Percentiles rank a stretch among this genome's conserved stretches.
Conservation (phyloP, 2,888 invertebrate species). For the Byasa hedistus region DNA sequence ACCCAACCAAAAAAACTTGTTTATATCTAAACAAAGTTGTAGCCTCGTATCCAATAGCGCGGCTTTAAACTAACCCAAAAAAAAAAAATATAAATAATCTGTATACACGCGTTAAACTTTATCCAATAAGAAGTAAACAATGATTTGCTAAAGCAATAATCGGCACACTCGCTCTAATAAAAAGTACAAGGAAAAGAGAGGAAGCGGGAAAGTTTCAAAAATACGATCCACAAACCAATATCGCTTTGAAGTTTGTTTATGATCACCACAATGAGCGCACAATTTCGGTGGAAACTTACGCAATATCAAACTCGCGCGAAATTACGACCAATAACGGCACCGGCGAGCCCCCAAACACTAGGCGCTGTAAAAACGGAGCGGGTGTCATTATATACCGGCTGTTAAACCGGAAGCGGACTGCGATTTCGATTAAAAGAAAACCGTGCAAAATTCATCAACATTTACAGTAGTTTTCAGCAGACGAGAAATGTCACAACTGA, state of each 20-base stretch:
- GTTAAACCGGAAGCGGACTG: slow-evolving; percentile 1
- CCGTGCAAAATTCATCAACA: too few species aligned
- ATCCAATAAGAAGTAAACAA: too few species aligned
- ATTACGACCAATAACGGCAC: slow-evolving; percentile 44
- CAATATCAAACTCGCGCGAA: slow-evolving; percentile 60
- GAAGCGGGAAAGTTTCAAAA: slow-evolving; percentile 5
- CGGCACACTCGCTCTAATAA: background rate
- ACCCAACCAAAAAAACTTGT: too few species aligned
- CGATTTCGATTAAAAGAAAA: too few species aligned
- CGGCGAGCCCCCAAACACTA: slow-evolving; percentile 62
- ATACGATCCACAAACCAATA: slow-evolving; percentile 16
- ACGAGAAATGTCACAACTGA: too few species aligned
- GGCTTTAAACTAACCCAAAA: too few species aligned
- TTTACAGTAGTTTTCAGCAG: too few species aligned
- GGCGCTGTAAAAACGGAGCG: slow-evolving; percentile 48
- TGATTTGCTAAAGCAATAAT: background rate
- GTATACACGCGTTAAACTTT: too few species aligned
- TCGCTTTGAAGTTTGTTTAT: slow-evolving; percentile 34
- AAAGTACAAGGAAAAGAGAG: background rate
- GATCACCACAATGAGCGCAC: slow-evolving; percentile 32
- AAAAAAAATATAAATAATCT: too few species aligned
- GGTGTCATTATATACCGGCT: background rate
- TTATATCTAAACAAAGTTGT: too few species aligned
- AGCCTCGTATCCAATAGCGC: too few species aligned
- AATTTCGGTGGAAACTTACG: slow-evolving; percentile 48